phyloP scores from a whole-genome alignment of 2,797 vertebrate genomes.

The Liparis tanakae region DNA sequence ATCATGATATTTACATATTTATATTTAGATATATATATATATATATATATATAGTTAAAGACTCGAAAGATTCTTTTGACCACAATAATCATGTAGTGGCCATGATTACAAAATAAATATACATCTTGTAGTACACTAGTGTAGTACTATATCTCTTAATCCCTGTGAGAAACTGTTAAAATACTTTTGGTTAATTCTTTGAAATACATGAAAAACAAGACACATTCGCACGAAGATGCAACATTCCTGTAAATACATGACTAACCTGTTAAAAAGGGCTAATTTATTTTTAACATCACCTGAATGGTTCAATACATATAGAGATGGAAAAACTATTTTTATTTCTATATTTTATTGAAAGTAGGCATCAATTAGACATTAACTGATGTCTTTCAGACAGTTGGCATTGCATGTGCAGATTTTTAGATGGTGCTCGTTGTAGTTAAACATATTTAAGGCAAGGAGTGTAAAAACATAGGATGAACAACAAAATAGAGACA shows the following conservation, averaged over 20 bases:
- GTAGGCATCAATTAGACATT: too few species aligned
- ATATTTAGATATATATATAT: background rate
- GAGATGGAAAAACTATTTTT: background rate
- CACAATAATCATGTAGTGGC: background rate
- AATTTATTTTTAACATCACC: background rate
- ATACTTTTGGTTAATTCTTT: background rate
- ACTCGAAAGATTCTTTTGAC: background rate
- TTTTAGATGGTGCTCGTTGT: too few species aligned
- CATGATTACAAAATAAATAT: background rate
- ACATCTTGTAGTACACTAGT: background rate
- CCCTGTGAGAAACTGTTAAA: background rate
- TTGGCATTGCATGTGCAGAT: too few species aligned
- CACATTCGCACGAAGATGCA: background rate
- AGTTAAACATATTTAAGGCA: too few species aligned
- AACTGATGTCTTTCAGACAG: too few species aligned
- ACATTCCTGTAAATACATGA: background rate
- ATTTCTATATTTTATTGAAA: too few species aligned
- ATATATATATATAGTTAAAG: background rate
- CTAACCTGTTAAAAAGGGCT: background rate
- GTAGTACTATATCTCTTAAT: background rate
- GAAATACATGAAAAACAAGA: background rate
- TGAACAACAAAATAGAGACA: too few species aligned
- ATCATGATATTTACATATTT: background rate
- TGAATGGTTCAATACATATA: background rate
- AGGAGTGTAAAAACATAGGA: too few species aligned